Evolutionary conservation across 2,888 invertebrate genomes (phyloP).

Genomic region (Latrodectus elegans): DNA sequence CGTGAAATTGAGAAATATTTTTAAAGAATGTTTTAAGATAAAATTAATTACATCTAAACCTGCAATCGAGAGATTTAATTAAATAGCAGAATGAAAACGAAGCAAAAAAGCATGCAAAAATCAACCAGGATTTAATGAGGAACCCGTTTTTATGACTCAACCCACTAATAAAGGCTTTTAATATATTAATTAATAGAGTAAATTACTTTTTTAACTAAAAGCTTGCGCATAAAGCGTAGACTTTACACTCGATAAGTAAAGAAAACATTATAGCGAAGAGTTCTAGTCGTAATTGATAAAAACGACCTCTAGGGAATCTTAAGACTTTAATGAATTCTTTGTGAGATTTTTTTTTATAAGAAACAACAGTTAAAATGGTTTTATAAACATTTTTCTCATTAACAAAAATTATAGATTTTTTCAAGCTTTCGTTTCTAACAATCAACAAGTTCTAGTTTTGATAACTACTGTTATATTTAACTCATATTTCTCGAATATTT

Average conservation of each 20-base stretch:
- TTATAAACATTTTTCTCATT: too few relatives aligned
- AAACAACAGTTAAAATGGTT: too few relatives aligned
- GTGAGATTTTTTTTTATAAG: too few relatives aligned
- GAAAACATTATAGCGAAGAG: not conserved
- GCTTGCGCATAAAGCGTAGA: not conserved
- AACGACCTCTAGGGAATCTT: not conserved
- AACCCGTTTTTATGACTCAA: not conserved
- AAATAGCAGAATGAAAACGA: not conserved
- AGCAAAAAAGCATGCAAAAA: not conserved
- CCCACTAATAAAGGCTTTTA: not conserved
- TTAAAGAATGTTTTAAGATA: slow-evolving; percentile 3
- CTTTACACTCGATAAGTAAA: not conserved
- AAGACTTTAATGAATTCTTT: too few relatives aligned
- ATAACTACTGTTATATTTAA: too few relatives aligned
- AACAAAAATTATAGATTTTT: too few relatives aligned
- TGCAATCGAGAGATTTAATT: slow-evolving; percentile 5
- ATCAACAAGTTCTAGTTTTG: too few relatives aligned
- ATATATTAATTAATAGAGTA: slow-evolving; percentile 5
- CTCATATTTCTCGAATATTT: too few relatives aligned
- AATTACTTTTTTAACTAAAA: slow-evolving; percentile 2
- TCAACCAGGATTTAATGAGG: not conserved
- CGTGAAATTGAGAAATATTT: slow-evolving; percentile 2
- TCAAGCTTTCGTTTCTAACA: too few relatives aligned
- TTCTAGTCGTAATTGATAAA: not conserved
- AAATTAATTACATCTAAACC: slow-evolving; percentile 5